Base-by-base conservation (phyloP, 2,888 invertebrate species). In the Hydroisotoma schaefferi region DNA sequence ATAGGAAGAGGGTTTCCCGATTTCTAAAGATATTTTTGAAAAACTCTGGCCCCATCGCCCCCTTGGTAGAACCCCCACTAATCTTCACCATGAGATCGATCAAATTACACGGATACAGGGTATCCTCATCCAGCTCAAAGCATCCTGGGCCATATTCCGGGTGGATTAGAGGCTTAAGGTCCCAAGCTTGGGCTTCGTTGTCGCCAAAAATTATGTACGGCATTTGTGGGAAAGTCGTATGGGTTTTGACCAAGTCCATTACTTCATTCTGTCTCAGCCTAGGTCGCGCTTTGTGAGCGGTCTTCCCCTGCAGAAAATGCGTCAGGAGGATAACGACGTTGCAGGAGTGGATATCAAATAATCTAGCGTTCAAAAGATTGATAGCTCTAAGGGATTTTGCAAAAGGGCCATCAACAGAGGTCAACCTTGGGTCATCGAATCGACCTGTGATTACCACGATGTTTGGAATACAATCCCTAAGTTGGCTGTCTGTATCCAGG, bases 291-390 rank as follows among this genome's bases (percentile, higher is more conserved):
- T 57, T 52, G 6, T 44, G 37, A 1, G 20, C 18, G 20, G 43
- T 49, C 37, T 63, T 58, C n/a, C 57, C 59, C 25, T 53, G 40
- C 65, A 65, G 63, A 38, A 59, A 65, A 22, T 59, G 65, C 1
- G 65, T 65, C 20, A 68, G 38, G 4, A 68, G 53, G 5, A 68
- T 51, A 38, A 68, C 56, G 4, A 68, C 33, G 55, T 68, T 68
- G 25, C 59, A 63, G 22, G 61, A 60, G 20, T 59, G 44, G 25
- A 52, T 29, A 28, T 61, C 61, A 46, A 68, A 57, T 2, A 68
- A 38, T 10, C 68, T 38, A 1, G 49, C 49, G 18, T 61, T 63
- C 18, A 68, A 59, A n/a, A 63, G 57, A 51, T 56, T 57, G 6
- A 68, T 44, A 6, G 61, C 59, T 48, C 55, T 51, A 3, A 67